phyloP scores from a whole-genome alignment of 2,797 vertebrate genomes.

The Pogoniulus pusillus region DNA sequence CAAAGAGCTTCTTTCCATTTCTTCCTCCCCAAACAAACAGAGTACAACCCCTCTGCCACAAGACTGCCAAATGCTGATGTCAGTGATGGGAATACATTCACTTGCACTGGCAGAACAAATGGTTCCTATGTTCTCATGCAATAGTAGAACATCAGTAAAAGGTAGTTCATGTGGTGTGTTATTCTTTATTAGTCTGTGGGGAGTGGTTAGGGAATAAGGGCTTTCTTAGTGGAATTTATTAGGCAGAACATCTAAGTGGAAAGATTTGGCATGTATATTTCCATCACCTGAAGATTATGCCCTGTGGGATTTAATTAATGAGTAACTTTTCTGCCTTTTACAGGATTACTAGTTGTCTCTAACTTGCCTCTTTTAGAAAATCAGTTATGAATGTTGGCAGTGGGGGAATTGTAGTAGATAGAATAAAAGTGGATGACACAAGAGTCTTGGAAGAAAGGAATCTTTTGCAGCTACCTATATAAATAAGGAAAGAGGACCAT shows the following conservation, averaged over 20 bases:
- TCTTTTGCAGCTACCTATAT: neutral
- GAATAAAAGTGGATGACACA: neutral
- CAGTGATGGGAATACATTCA: neutral
- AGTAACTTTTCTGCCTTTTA: neutral
- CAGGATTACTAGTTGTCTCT: neutral
- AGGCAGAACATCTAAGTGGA: neutral
- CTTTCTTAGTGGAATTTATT: neutral
- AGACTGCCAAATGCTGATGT: neutral
- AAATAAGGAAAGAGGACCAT: neutral
- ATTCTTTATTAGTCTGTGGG: neutral
- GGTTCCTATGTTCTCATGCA: neutral
- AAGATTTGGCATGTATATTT: neutral
- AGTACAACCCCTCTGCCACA: accelerated
- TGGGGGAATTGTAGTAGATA: accelerated
- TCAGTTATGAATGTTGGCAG: neutral
- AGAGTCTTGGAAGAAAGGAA: neutral
- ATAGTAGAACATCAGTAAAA: neutral
- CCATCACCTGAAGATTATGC: neutral
- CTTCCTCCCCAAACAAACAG: neutral
- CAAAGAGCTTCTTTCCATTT: neutral
- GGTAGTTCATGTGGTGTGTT: neutral
- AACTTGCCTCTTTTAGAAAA: neutral
- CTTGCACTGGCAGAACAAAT: neutral
- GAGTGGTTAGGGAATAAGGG: neutral
- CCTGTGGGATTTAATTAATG: neutral